Evolutionary conservation across 2,888 invertebrate species (phyloP), one percentile per base, ranked within the genome.

Genomic region (Perithous albicinctus): DNA sequence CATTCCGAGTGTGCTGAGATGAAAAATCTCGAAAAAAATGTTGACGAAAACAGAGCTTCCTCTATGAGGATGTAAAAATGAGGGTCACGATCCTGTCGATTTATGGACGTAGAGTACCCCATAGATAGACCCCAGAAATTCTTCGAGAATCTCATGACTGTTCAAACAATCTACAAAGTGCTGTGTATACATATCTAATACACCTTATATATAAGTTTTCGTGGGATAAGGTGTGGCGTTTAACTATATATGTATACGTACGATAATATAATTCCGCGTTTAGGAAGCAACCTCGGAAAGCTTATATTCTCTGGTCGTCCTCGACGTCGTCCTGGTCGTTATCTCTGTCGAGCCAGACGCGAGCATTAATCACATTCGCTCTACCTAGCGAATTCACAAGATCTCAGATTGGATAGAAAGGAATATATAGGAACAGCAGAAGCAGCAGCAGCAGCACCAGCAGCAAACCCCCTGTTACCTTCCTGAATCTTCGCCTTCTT

Each of bases 261-360:
- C 66, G 73, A 69, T 74, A 54, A 79, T 74, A 74, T 74, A 79
- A 79, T 74, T n/a, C 79, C 63, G 35, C 74, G 67, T 63, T 74
- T 79, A 74, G 67, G 79, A 79, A 79, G 67, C 74, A 70, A 70
- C 26, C 61, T 32, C 41, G 15, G 63, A 74, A 79, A 79, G 74
- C 79, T 74, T 74, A 79, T 74, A 79, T 79, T 74, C 73, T 32
- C 66, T 51, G 59, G 54, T 67, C 48, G 48, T 48, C 67, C 10
- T 67, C 46, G 67, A 51, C 67, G 66, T 66, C 46, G 48, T 51
- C 63, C 26, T 64, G 64, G 18, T 64, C 38, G 43, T 79, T 79
- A 79, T 79, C 79, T 67, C 74, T 61, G 73, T 79, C 74, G 67
- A 32, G 73, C 74, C 79, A 79, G 79, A 69, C 74, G 73, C 74